Evolutionary conservation across 2,888 invertebrate species (phyloP).

Genomic region (Melipona bicolor): DNA sequence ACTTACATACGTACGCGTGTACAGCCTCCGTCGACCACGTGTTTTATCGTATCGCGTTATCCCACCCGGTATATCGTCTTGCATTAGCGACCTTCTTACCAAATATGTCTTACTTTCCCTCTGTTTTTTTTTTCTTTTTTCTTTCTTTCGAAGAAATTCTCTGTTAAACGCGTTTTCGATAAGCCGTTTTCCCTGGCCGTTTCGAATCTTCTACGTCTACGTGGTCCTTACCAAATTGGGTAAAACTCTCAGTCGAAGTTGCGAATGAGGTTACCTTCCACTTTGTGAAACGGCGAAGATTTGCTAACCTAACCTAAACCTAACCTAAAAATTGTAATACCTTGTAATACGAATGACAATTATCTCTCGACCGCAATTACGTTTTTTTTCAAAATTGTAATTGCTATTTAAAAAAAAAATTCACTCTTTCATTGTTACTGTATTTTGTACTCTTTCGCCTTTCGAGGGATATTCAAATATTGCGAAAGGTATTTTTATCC

Average conservation of each 20-base stretch:
- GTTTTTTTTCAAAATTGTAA: too few species aligned
- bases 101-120: conserved; percentile 26
- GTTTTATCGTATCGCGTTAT: conserved; percentile 50
- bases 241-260: conserved; percentile 23
- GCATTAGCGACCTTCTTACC: conserved; percentile 43
- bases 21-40: not conserved
- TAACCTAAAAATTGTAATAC: too few species aligned
- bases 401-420: too few species aligned
- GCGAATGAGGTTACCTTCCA: not conserved
- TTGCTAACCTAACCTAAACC: not conserved
- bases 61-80: conserved; percentile 27
- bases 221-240: conserved; percentile 52
- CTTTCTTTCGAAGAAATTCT: conserved; percentile 19
- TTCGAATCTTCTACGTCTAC: conserved; percentile 30
- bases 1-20: conserved; percentile 6
- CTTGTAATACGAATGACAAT: too few species aligned
- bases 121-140: not conserved
- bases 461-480: not conserved
- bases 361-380: too few species aligned
- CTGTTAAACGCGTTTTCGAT: conserved; percentile 41
- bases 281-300: not conserved
- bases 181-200: not conserved
- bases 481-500: conserved; percentile 45
- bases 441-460: not conserved
- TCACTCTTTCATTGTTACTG: too few species aligned